Evolutionary conservation across 2,113 vertebrate genomes (phyloP), one percentile per base, ranked within the genome.

Genomic region (Zootoca vivipara): DNA sequence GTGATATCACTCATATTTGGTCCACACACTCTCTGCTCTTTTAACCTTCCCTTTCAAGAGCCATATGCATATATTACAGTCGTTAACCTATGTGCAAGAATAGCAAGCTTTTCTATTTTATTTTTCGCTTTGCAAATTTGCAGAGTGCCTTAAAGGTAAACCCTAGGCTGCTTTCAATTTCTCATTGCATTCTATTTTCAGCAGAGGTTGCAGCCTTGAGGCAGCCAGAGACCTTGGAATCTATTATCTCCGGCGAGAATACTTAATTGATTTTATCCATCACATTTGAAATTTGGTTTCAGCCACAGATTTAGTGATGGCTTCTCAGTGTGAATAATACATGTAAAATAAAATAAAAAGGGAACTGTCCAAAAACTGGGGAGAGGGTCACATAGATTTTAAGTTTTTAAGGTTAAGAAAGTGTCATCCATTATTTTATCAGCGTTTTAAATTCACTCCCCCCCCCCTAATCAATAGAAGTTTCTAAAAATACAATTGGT

Each of bases 161-260:
- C 88, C 65, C 24, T 1, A 83, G 67, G 2, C 89, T 93, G 90
- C 28, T 87, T 88, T 13, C 88, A 69, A 64, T 91, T 93, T 93
- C 90, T 67, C 91, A 78, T 69, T 58, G 65, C n/a, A 74, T 94
- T 93, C 79, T 89, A 78, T 91, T 93, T 94, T 83, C 85, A 93
- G 86, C 77, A 85, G 82, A 58, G 89, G 83, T 72, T 91, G 83
- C 65, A 80, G 90, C 83, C 90, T 93, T 90, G 89, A 83, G 92
- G 78, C 7, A 90, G 72, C 6, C 83, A 77, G 85, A 92, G 85
- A 92, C 85, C 89, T 95, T 78, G 87, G 90, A 93, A 82, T 20
- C 82, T 84, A 86, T 84, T 88, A 83, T 86, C 78, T 52, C 70
- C 74, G 35, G 9, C 87, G 79, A 90, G 86, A 93, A 70, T 84